Evolutionary conservation across 2,888 invertebrate genomes (phyloP), one percentile per base, ranked within the genome.

Genomic region (Drosophila anomelani): DNA sequence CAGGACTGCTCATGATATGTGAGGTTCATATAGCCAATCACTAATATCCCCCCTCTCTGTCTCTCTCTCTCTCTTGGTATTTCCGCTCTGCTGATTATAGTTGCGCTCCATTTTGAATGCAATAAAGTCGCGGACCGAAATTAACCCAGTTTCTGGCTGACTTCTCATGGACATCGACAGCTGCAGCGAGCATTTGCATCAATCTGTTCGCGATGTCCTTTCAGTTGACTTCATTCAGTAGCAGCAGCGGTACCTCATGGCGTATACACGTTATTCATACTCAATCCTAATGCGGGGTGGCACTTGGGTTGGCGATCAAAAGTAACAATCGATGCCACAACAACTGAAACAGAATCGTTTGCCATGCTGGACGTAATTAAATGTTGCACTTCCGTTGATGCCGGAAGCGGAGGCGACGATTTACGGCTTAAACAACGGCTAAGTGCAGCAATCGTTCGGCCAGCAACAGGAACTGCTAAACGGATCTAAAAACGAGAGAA

Each of bases 121-220:
- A 70, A 77, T 77, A 77, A 77, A 77, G 67, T 77, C 75, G 75
- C 81, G 71, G n/a, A 51, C 59, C 56, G 70, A 81, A 80, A 86
- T 72, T 76, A 75, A 75, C 56, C 74, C 72, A 78, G 70, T 80
- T 81, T 81, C 61, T 71, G 62, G 55, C 39, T 76, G 81, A 81
- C 61, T 75, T 69, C 63, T 56, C 70, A 49, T 64, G 34, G 58
- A 46, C 58, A 51, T 59, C 54, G 34, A 20, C 57, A 56, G 43
- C 56, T 46, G 66, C 66, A 73, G 34, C 55, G 55, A 26, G 15
- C 53, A 54, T 55, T 66, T 64, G 56, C 72, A 64, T 53, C 72
- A 44, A 68, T 54, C 62, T 70, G 53, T 69, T 36, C 32, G 47
- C 58, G 51, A 46, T 60, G 43, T 46, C 26, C 66, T 41, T 49